Evolutionary conservation across 1,140 invertebrate genomes (phyloP).

Genomic region (Heterodera carotae): DNA sequence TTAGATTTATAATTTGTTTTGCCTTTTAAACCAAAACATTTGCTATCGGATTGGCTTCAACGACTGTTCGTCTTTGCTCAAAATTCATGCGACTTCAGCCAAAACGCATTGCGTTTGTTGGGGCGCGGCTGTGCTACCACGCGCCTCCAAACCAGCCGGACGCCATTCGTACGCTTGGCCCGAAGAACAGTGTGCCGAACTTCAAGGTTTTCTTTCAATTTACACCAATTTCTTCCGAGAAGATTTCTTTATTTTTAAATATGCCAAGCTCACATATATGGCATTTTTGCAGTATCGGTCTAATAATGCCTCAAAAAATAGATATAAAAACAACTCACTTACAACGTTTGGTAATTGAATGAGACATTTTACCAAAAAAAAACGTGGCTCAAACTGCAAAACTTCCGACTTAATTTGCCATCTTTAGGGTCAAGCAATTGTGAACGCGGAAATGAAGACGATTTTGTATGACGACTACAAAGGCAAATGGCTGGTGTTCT

Average conservation of each 20-base stretch:
- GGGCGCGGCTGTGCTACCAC: not conserved
- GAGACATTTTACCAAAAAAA: not conserved
- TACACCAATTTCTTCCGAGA: too few relatives aligned
- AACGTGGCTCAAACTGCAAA: too few relatives aligned
- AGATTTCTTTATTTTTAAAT: too few relatives aligned
- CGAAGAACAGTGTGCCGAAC: constrained; percentile 52
- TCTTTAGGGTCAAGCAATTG: constrained; percentile 79
- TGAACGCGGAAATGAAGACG: constrained; percentile 87
- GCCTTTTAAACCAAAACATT: too few relatives aligned
- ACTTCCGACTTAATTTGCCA: not conserved
- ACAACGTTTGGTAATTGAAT: not conserved
- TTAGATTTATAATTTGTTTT: too few relatives aligned
- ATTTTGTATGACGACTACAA: constrained; percentile 82
- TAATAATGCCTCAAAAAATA: too few relatives aligned
- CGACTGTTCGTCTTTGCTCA: too few relatives aligned
- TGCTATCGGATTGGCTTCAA: too few relatives aligned
- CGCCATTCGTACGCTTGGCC: constrained; percentile 43
- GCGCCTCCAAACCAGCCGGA: not conserved
- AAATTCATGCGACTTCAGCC: too few relatives aligned
- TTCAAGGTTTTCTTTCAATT: constrained; percentile 50
- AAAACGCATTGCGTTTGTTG: too few relatives aligned
- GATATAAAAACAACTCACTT: constrained; percentile 11
- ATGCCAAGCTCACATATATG: too few relatives aligned
- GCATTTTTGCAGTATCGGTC: too few relatives aligned
- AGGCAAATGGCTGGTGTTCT: constrained; percentile 94